Evolutionary conservation across 2,113 vertebrate genomes (phyloP), one percentile per base, ranked within the genome.

Genomic region (Hassar affinis): DNA sequence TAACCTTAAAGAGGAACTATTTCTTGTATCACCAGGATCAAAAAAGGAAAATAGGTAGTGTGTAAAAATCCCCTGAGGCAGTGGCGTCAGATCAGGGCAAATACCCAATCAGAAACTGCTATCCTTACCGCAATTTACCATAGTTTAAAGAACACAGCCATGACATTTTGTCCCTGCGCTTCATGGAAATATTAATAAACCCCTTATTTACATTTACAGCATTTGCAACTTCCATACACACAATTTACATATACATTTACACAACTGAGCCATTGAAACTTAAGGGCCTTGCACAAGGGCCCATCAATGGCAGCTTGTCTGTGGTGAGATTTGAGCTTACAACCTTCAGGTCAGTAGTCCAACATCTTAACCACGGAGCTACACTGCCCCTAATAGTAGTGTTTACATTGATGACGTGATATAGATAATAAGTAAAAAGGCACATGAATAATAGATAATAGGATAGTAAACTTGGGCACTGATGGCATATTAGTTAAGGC

Each of bases 1-100:
- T 18, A 12, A 14, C 61, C 38, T 74, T 59, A 83, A 88, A 83
- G 87, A 86, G 83, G 87, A 88, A 88, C 74, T 49, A 57, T 56
- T 71, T 64, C 57, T 25, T 56, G 51, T 22, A 11, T 27, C n/a
- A 38, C 51, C 35, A 79, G 82, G 57, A 79, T 79, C 22, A 45
- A 74, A 74, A 22, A 20, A 54, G 79, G 66, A 84, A 84, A 81
- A 25, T 59, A 14, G 52, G 76, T 59, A 51, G 74, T 45, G 74
- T 52, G 33, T 54, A 68, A 85, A 61, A 64, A 47, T 71, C 76
- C 82, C 42, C 54, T 61, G 76, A 79, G 18, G 15, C 38, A 27
- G 42, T 61, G 54, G 80, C 42, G 61, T 45, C 80, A 27, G n/a
- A 14, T 30, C 52, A 20, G 27, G n/a, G 0, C 12, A 54, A 68